A percentile compares a stretch with the other conserved stretches of the same genome.
phyloP scores from a whole-genome alignment of 2,797 vertebrate species.

The Gephyroberyx darwinii region DNA sequence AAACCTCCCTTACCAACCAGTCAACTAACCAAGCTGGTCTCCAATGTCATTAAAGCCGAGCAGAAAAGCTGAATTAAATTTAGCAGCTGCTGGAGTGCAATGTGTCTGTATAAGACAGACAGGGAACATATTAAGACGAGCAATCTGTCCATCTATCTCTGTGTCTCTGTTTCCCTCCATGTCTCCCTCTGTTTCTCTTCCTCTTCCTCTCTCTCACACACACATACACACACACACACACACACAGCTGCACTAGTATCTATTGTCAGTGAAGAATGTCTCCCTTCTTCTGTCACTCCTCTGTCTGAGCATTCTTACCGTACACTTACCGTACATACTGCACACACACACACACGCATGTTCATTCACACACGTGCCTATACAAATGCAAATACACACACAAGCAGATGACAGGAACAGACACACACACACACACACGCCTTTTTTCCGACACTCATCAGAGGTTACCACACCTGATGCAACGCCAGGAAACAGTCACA shows the following conservation, averaged over 20 bases:
- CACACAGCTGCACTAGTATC: too few species aligned
- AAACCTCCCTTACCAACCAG: slow-evolving; percentile 39
- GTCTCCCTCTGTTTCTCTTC: too few species aligned
- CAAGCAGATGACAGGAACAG: neutral
- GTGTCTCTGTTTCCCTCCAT: neutral
- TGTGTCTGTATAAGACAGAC: slow-evolving; percentile 21
- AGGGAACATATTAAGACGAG: slow-evolving; percentile 33
- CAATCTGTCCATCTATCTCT: slow-evolving; percentile 24
- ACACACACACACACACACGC: slow-evolving; percentile 9
- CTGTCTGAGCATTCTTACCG: too few species aligned
- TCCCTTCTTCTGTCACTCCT: too few species aligned
- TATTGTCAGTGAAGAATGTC: too few species aligned
- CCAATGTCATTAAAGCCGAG: slow-evolving; percentile 59
- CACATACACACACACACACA: neutral
- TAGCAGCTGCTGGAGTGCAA: slow-evolving; percentile 49
- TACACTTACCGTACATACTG: slow-evolving; percentile 13
- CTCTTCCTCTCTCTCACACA: too few species aligned
- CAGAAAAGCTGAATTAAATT: slow-evolving; percentile 67
- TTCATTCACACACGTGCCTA: neutral
- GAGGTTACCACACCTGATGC: slow-evolving; percentile 70
- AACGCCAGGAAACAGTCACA: slow-evolving; percentile 70
- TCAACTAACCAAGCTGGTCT: slow-evolving; percentile 50
- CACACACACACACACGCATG: slow-evolving; percentile 6
- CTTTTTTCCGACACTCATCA: slow-evolving; percentile 7
- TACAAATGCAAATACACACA: neutral